These are phyloP conservation scores for Pterostichus niger DNA, from an alignment of 2,888 invertebrate genomes.

Conservation along the genomic window DNA sequence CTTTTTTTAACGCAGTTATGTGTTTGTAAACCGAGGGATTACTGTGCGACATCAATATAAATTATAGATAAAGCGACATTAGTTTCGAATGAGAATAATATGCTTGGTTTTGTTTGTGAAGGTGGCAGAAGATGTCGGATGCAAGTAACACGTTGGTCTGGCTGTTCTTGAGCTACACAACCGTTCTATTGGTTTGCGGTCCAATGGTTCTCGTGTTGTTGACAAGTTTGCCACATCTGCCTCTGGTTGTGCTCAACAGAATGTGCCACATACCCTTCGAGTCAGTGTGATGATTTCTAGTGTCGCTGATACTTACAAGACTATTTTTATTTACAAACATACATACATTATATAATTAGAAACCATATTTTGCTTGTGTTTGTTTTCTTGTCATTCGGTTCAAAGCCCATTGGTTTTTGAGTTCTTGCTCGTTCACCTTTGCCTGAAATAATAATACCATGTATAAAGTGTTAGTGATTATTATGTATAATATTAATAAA, in stretches of 20 bases:
- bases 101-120: conserved; percentile 70
- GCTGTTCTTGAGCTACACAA: conserved; percentile 83
- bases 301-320: conserved; percentile 23
- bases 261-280: conserved; percentile 84
- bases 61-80: background rate
- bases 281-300: conserved; percentile 75
- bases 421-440: conserved; percentile 94
- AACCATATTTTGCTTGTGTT: conserved; percentile 98
- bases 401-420: conserved; percentile 96
- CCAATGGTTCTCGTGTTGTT: conserved; percentile 84
- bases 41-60: background rate
- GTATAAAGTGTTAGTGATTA: conserved; percentile 27
- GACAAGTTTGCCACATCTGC: conserved; percentile 85
- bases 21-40: no score
- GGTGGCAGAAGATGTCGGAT: conserved; percentile 68
- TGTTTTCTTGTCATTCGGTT: conserved; percentile 91
- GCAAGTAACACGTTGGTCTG: conserved; percentile 77
- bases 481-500: conserved; percentile 21
- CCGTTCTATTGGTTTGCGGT: conserved; percentile 83
- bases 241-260: conserved; percentile 83
- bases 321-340: conserved; percentile 38
- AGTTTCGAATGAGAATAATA: background rate
- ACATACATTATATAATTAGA: conserved; percentile 79
- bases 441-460: conserved; percentile 80
- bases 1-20: no score